Percentiles rank a stretch among this genome's conserved stretches.
These are phyloP conservation scores for Neopipo cinnamomea DNA, from an alignment of 2,113 vertebrate species.

Conservation along the genomic window DNA sequence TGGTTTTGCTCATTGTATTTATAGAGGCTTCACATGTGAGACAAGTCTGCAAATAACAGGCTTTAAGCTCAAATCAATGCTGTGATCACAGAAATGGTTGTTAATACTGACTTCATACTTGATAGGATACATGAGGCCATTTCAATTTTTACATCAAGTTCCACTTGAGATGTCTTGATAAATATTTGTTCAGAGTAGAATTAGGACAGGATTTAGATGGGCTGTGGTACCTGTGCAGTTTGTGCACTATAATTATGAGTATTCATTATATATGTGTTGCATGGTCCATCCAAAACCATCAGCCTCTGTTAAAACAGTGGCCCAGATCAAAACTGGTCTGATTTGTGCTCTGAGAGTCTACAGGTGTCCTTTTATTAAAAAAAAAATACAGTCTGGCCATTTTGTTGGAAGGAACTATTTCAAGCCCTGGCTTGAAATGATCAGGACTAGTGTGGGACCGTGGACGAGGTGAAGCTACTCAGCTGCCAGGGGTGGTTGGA, in stretches of 20 bases:
- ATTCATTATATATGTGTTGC: background rate
- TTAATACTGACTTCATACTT: background rate
- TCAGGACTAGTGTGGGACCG: background rate
- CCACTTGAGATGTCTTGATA: background rate
- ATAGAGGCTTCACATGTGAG: background rate
- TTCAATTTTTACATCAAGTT: background rate
- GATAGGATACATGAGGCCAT: background rate
- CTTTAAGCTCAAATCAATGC: background rate
- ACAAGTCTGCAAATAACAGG: background rate
- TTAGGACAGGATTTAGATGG: background rate
- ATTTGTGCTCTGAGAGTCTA: background rate
- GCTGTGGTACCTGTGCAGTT: background rate
- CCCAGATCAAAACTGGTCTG: background rate
- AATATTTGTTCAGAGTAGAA: background rate
- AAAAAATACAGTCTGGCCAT: rapidly evolving
- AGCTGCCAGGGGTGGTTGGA: background rate
- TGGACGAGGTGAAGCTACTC: background rate
- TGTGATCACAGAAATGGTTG: background rate
- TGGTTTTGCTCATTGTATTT: background rate
- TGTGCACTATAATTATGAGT: rapidly evolving
- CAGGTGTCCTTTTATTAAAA: background rate
- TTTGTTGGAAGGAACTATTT: background rate
- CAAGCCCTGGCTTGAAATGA: background rate
- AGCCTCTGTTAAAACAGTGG: background rate
- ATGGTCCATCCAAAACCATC: background rate